Conservation (phyloP, 2,113 vertebrate species). For the Pithys albifrons region DNA sequence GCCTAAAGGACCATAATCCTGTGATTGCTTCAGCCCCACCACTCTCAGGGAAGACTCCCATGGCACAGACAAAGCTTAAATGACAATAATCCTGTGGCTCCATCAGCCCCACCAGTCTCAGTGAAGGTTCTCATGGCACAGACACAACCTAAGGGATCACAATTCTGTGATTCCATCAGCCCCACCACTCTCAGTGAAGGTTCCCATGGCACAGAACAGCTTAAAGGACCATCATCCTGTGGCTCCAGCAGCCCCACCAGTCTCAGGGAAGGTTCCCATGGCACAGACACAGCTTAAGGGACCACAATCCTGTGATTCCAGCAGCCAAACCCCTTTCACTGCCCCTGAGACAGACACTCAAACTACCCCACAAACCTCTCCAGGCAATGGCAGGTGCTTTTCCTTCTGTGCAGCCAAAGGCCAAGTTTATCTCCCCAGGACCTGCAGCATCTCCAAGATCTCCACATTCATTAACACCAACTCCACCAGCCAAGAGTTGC, state of each 20-base stretch:
- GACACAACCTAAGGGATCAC: no score
- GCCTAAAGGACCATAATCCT: accelerated
- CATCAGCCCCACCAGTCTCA: no score
- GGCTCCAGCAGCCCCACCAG: background rate
- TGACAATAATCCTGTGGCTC: no score
- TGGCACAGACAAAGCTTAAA: no score
- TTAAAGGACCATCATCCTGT: background rate
- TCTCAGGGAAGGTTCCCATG: accelerated
- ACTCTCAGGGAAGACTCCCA: no score
- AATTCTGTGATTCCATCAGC: background rate
- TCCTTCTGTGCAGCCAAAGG: background rate
- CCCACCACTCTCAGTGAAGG: background rate
- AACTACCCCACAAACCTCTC: background rate
- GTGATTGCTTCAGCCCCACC: no score
- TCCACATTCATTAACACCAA: background rate
- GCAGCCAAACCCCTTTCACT: accelerated
- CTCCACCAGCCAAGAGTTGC: background rate
- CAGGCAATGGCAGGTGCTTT: background rate
- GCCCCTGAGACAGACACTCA: background rate
- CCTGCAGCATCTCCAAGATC: background rate
- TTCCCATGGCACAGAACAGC: background rate
- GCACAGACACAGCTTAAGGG: background rate
- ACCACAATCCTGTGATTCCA: background rate
- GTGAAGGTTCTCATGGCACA: no score
- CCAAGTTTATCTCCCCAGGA: background rate